phyloP scores from a whole-genome alignment of 2,888 invertebrate genomes.

The Ariolimax columbianus region DNA sequence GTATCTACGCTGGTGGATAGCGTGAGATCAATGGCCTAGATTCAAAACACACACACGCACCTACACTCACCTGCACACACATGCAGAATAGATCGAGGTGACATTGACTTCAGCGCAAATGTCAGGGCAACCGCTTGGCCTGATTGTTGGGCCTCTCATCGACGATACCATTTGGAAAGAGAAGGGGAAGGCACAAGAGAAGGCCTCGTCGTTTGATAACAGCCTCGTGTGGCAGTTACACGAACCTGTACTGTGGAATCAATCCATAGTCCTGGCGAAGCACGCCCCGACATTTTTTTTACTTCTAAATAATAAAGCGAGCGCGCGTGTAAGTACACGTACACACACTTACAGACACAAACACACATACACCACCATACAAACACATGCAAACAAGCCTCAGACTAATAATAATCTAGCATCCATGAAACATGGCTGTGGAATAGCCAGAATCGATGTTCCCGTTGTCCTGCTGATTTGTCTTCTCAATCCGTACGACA shows the following conservation, averaged over 20 bases:
- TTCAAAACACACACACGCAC: background rate
- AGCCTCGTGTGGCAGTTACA: background rate
- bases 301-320: background rate
- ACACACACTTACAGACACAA: no score
- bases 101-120: conserved; percentile 11
- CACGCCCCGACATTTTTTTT: background rate
- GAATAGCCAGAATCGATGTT: conserved; percentile 26
- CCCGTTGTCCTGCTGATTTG: background rate
- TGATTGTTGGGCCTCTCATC: background rate
- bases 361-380: background rate
- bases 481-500: background rate
- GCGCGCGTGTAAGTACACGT: no score
- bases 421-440: conserved; percentile 8
- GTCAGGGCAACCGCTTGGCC: conserved; percentile 10
- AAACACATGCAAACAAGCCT: background rate
- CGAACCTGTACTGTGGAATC: background rate
- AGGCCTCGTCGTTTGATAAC: background rate
- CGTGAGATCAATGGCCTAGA: conserved; percentile 19
- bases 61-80: background rate
- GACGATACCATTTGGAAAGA: background rate
- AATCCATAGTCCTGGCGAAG: background rate
- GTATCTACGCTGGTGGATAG: background rate
- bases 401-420: background rate
- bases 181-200: background rate
- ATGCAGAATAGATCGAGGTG: conserved; percentile 7